phyloP scores from a whole-genome alignment of 2,888 invertebrate species.

The Drosophila anomalipes region DNA sequence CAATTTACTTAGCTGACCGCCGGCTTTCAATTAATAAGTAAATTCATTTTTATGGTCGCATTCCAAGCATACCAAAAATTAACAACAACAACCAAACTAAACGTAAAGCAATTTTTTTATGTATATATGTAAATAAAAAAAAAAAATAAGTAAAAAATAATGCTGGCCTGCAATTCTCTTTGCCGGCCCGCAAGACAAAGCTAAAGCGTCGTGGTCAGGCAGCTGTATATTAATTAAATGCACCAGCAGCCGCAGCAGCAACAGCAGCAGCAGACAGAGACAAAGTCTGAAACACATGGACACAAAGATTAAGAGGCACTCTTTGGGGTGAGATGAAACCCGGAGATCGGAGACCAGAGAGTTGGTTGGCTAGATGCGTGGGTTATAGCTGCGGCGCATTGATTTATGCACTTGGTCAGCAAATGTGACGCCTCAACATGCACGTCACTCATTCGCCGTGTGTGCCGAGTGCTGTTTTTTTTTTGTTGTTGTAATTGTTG shows the following conservation, averaged over 20 bases:
- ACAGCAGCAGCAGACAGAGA: conserved; percentile 5
- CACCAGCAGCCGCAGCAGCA: conserved; percentile 26
- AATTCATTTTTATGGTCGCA: conserved; percentile 51
- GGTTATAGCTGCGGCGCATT: conserved; percentile 56
- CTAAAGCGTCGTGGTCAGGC: conserved; percentile 47
- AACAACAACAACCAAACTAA: conserved; percentile 45
- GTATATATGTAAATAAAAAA: conserved; percentile 1
- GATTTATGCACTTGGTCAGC: conserved; percentile 75
- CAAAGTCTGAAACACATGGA: conserved; percentile 14
- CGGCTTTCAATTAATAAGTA: conserved; percentile 38
- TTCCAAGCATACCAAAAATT: conserved; percentile 61
- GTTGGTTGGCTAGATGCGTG: conserved; percentile 45
- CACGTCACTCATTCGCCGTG: conserved; percentile 76
- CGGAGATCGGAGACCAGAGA: conserved; percentile 3
- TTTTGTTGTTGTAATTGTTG: not conserved
- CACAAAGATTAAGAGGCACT: conserved; percentile 33
- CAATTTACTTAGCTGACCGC: not conserved
- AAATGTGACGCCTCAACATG: conserved; percentile 81
- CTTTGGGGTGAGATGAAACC: conserved; percentile 13
- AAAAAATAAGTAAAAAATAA: not conserved
- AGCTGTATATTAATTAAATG: conserved; percentile 72
- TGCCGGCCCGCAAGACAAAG: conserved; percentile 45
- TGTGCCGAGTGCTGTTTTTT: conserved; percentile 36
- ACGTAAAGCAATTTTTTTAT: conserved; percentile 58
- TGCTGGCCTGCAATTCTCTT: conserved; percentile 39